Conservation (phyloP, 1,140 invertebrate species). For the Daktulosphaira vitifoliae region DNA sequence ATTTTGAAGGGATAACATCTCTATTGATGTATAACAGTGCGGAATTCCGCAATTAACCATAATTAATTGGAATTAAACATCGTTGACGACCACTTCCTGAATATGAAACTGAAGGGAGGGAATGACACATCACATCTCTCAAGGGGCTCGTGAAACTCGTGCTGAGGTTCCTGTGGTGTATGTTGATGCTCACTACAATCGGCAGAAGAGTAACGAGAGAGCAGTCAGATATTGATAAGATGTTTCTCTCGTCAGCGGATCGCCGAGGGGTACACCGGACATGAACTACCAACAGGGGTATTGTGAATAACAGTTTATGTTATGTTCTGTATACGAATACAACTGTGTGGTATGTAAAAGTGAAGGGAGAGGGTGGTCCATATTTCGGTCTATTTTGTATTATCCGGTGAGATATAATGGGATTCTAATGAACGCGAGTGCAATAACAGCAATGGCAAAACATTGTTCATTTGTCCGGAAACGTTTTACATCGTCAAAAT, state of each 20-base stretch:
- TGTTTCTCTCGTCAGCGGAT: no score
- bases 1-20: conserved; percentile 7
- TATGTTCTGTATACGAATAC: no score
- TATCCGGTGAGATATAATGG: conserved; percentile 21
- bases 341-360: neutral
- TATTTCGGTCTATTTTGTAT: conserved; percentile 24
- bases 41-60: conserved; percentile 16
- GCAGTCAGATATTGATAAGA: conserved; percentile 1
- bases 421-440: conserved; percentile 25
- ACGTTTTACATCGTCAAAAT: conserved; percentile 22
- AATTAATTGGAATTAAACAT: conserved; percentile 28
- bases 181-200: no score
- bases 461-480: conserved; percentile 27
- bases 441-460: neutral
- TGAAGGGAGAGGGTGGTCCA: neutral
- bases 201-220: neutral
- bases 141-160: no score
- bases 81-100: conserved; percentile 8
- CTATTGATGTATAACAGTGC: conserved; percentile 1
- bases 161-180: conserved; percentile 2
- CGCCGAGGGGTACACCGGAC: neutral
- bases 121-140: no score
- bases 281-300: neutral
- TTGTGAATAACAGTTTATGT: neutral
- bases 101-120: neutral